Conservation (phyloP, 2,113 vertebrate genomes). For the Hystrix cristata region DNA sequence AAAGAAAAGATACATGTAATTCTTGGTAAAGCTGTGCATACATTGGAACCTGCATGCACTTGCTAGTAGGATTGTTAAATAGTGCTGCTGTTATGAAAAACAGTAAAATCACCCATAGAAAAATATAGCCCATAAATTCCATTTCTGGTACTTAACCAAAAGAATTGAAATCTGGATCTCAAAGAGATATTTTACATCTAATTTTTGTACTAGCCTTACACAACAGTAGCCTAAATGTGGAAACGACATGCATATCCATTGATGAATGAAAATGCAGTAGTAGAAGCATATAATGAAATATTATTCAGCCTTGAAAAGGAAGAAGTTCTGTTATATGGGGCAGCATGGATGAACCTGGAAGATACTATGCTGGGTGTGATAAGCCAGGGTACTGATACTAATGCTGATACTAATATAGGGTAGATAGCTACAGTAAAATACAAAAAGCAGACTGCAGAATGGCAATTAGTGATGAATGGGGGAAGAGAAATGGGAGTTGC, state of each 20-base stretch:
- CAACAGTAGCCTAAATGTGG: neutral
- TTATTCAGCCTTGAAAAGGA: neutral
- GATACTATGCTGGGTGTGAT: neutral
- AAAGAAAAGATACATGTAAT: neutral
- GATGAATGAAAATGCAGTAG: neutral
- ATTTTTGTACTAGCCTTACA: neutral
- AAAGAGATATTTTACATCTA: neutral
- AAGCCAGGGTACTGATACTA: neutral
- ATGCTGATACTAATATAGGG: fast-evolving
- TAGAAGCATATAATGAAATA: neutral
- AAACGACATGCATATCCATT: neutral
- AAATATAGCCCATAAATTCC: neutral
- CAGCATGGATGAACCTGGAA: neutral
- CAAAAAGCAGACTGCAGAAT: neutral
- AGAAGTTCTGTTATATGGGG: neutral
- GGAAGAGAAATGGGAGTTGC: neutral
- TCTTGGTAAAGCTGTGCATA: neutral
- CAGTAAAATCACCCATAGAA: neutral
- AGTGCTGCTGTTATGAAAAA: neutral
- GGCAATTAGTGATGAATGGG: fast-evolving
- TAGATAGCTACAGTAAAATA: neutral
- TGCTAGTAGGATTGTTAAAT: neutral
- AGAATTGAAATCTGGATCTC: neutral
- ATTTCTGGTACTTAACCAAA: neutral
- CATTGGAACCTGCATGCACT: neutral